Evolutionary conservation across 1,140 invertebrate genomes (phyloP).

Genomic region (Halyomorpha halys): DNA sequence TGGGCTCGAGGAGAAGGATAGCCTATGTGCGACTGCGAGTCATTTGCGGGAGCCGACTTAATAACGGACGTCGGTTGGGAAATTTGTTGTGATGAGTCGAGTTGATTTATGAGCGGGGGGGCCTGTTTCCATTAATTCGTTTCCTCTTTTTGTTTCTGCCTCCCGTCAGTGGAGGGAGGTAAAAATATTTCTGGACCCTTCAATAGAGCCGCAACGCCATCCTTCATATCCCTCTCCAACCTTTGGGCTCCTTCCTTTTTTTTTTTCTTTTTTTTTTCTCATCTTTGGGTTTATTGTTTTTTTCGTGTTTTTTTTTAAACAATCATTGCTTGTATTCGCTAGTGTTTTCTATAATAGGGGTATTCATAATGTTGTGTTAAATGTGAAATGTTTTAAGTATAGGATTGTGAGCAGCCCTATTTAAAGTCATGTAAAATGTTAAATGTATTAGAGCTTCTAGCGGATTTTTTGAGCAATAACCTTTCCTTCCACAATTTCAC

Average conservation of each 20-base stretch:
- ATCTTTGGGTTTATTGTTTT: not conserved
- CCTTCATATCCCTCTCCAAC: not conserved
- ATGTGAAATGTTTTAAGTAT: no score
- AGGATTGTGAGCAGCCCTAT: no score
- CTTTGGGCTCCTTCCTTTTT: not conserved
- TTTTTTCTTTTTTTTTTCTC: not conserved
- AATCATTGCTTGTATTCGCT: no score
- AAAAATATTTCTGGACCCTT: not conserved
- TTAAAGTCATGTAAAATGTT: no score
- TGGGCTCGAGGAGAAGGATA: no score
- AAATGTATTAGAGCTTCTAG: no score
- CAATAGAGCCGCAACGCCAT: slow-evolving; percentile 8
- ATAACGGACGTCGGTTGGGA: not conserved
- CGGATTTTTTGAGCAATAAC: no score
- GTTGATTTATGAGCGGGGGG: not conserved
- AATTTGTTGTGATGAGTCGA: slow-evolving; percentile 6
- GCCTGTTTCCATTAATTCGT: slow-evolving; percentile 3
- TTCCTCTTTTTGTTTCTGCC: slow-evolving; percentile 1
- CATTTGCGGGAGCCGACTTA: no score
- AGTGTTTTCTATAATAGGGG: no score
- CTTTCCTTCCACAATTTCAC: no score
- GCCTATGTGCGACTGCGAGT: no score
- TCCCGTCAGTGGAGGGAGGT: not conserved
- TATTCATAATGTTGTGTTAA: no score
- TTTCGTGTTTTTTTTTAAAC: not conserved